Evolutionary conservation across 2,797 vertebrate genomes (phyloP), one percentile per base, ranked within the genome.

Genomic region (Enteromius fasciolatus): DNA sequence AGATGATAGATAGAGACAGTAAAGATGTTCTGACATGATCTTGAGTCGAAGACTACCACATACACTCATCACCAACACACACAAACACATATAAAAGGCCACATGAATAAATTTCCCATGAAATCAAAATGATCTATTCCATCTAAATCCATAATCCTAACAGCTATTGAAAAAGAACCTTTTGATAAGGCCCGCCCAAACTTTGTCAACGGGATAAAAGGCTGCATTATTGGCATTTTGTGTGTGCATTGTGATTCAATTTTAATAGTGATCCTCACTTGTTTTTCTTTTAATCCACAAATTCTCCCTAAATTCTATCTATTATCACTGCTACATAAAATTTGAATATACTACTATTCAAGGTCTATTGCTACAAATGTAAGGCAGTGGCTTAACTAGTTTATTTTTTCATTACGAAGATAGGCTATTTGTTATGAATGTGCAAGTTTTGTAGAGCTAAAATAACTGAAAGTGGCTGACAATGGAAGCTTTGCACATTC

Each of bases 21-120:
- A 68, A 59, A 69, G 66, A 79, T 59, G 78, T 44, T 67, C 54
- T 52, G 36, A 64, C 59, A 78, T 78, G 44, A 78, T 78, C 76
- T 67, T 36, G 20, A 50, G 61, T 28, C 20, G 3, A 68, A 66
- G 31, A 78, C 46, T 64, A 46, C 17, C 41, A 20, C 5, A 39
- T 73, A 36, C n/a, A 75, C 36, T 8, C 23, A 46, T 18, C 23
- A 50, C 50, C 12, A 44, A 33, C 10, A 23, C 52, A 52, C 18
- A 52, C 68, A 23, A 12, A 17, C 52, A 75, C 57, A n/a, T 1
- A 15, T 12, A 63, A 63, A 63, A 17, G 59, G 2, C 59, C 28
- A 63, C 6, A 31, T 63, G 3, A 33, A 20, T 52, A 52, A 33
- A 69, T 18, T 3, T 0, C 17, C 17, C 17, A 52, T 33, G 6